Conservation (phyloP, 2,113 vertebrate genomes). For the Pycnonotus jocosus region DNA sequence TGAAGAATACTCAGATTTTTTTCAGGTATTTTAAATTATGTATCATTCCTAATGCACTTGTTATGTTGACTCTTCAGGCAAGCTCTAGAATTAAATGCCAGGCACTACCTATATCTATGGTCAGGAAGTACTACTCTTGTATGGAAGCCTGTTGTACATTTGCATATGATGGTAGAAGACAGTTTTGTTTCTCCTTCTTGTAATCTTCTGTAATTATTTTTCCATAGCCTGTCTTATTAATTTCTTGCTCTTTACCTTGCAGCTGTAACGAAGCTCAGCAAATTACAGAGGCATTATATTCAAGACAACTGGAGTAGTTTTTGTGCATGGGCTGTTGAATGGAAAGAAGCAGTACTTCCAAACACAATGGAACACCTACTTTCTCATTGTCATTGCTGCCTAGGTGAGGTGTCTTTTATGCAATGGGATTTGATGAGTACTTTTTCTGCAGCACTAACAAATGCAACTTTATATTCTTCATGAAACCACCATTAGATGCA, state of each 20-base stretch:
- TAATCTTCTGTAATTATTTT: background rate
- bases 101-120: background rate
- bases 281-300: background rate
- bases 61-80: background rate
- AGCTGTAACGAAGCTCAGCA: background rate
- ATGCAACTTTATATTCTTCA: background rate
- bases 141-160: background rate
- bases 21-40: background rate
- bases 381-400: background rate
- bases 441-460: background rate
- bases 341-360: background rate
- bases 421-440: background rate
- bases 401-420: background rate
- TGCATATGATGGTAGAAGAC: background rate
- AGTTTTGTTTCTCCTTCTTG: background rate
- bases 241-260: background rate
- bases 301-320: background rate
- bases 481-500: background rate
- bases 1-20: background rate
- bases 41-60: rapidly evolving
- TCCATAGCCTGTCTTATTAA: background rate
- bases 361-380: background rate
- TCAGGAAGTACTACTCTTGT: background rate
- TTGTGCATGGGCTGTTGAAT: background rate
- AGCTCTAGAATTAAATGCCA: background rate